Conservation (phyloP, 1,140 invertebrate genomes). For the Dolichoris vasculosae region DNA sequence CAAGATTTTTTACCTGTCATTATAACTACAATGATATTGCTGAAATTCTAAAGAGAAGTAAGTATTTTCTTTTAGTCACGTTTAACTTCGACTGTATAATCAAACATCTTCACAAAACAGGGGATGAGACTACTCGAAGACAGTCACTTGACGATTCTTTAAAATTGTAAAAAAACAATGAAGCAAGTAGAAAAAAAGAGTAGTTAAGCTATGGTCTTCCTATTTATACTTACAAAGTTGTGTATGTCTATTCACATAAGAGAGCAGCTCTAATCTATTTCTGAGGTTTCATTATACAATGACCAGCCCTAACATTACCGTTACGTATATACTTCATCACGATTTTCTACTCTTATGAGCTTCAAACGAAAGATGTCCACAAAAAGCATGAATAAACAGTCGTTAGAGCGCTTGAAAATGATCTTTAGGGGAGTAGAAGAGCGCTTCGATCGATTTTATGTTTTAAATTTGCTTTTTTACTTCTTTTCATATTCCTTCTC, state of each 20-base stretch:
- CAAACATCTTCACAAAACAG: not conserved
- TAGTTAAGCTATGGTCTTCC: not conserved
- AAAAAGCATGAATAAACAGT: conserved; percentile 41
- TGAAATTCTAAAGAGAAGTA: conserved; percentile 10
- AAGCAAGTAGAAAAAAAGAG: not conserved
- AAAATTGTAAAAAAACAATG: conserved; percentile 16
- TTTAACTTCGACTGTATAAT: not conserved
- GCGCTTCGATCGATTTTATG: not conserved
- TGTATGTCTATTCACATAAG: conserved; percentile 48
- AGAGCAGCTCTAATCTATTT: conserved; percentile 50
- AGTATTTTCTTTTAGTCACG: conserved; percentile 30
- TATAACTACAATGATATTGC: conserved; percentile 9
- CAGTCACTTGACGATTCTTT: not conserved
- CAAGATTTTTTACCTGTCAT: not conserved
- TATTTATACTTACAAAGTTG: not conserved
- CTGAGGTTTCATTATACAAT: conserved; percentile 42
- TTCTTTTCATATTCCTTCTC: conserved; percentile 36
- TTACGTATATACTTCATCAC: conserved; percentile 7
- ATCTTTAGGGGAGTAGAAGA: conserved; percentile 14
- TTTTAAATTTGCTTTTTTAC: conserved; percentile 15
- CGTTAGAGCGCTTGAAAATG: conserved; percentile 46
- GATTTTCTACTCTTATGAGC: not conserved
- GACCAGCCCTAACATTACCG: conserved; percentile 22
- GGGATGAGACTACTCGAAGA: conserved; percentile 1
- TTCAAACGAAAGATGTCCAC: conserved; percentile 21